Evolutionary conservation across 2,797 vertebrate species (phyloP).

Genomic region (Pachyuromys duprasi): DNA sequence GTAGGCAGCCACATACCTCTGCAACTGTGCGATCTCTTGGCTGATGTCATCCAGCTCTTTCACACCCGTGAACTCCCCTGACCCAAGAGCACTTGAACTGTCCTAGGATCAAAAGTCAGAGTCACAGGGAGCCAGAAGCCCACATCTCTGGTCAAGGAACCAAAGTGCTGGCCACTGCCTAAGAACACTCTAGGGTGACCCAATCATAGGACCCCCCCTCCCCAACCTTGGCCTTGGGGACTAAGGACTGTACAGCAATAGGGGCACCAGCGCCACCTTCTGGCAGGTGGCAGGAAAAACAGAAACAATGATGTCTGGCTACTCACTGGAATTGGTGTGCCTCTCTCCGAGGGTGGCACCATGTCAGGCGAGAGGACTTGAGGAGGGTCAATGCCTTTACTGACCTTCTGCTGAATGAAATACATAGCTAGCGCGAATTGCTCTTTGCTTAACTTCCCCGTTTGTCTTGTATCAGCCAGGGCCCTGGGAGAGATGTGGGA

Average conservation of each 20-base stretch:
- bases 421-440: conserved; percentile 98
- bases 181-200: background rate
- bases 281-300: background rate
- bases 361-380: conserved; percentile 95
- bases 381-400: conserved; percentile 96
- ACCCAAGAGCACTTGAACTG: conserved; percentile 94
- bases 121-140: background rate
- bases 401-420: conserved; percentile 98
- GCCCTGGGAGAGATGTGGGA: conserved; percentile 89
- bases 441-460: conserved; percentile 96
- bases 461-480: conserved; percentile 96
- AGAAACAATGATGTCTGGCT: background rate
- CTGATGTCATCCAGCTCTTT: conserved; percentile 98
- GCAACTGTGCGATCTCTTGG: conserved; percentile 96
- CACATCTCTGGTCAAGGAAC: background rate
- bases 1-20: conserved; percentile 89
- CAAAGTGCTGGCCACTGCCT: background rate
- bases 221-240: background rate
- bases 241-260: background rate
- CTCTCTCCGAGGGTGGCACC: conserved; percentile 96
- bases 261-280: background rate
- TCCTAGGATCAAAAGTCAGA: conserved; percentile 89
- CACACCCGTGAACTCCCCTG: conserved; percentile 97
- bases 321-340: conserved; percentile 92
- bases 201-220: background rate